Percentiles rank a stretch among this genome's conserved stretches.
Conservation (phyloP, 2,113 vertebrate species). For the Hippopotamus amphibius region DNA sequence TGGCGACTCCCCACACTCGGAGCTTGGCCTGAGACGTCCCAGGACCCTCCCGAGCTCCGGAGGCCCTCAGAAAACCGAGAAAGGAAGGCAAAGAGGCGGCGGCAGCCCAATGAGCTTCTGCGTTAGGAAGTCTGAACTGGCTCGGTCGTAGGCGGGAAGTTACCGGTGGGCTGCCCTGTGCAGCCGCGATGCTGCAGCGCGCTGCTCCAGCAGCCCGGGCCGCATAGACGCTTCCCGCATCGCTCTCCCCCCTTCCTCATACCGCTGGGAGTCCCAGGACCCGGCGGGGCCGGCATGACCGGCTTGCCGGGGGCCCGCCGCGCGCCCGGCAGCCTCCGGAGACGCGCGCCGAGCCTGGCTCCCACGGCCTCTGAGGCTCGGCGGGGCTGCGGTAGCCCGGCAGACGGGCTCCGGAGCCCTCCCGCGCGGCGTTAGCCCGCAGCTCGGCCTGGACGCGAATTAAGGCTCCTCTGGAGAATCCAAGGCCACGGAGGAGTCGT, state of each 20-base stretch:
- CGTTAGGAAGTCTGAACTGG: neutral
- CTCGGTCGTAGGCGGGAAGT: slow-evolving; percentile 72
- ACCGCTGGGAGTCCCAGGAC: slow-evolving; percentile 56
- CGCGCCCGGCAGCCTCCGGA: slow-evolving; percentile 63
- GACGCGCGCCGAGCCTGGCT: slow-evolving; percentile 68
- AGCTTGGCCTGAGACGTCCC: slow-evolving; percentile 20
- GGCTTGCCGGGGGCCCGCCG: slow-evolving; percentile 56
- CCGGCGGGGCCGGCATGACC: slow-evolving; percentile 73
- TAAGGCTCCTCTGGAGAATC: slow-evolving; percentile 54
- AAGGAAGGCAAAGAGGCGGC: neutral
- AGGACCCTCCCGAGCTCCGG: neutral
- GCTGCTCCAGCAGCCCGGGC: neutral
- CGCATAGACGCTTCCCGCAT: neutral
- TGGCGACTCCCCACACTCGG: neutral
- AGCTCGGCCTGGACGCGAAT: slow-evolving; percentile 44
- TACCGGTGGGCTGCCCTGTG: neutral
- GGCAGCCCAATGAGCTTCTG: slow-evolving; percentile 10
- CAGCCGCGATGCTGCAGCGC: slow-evolving; percentile 63
- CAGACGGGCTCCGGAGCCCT: slow-evolving; percentile 30
- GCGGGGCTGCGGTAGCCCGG: slow-evolving; percentile 64
- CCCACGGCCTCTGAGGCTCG: slow-evolving; percentile 75
- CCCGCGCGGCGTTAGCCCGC: slow-evolving; percentile 35
- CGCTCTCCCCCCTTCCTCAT: neutral
- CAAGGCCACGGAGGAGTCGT: slow-evolving; percentile 15
- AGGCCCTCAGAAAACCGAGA: neutral